Conservation (phyloP, 37 sponge, comb jelly and placozoan genomes). For the Axinella damicornis region DNA sequence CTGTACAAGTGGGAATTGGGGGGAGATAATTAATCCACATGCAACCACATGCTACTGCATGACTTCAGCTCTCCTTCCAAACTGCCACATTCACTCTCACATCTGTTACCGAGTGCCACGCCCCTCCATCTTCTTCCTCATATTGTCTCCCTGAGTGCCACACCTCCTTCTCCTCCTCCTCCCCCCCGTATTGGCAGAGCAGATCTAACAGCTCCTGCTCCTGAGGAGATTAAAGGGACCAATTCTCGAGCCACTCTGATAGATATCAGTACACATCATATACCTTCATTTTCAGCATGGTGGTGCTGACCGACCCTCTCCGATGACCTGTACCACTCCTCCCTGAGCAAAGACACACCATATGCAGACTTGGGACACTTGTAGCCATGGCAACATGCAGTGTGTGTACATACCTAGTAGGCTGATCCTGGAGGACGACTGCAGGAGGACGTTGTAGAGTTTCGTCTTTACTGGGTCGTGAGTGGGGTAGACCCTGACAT, state of each 20-base stretch:
- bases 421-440: conserved; percentile 6
- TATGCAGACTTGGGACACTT: too few relatives aligned
- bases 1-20: too few relatives aligned
- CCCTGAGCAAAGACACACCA: too few relatives aligned
- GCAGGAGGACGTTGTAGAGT: conserved; percentile 39
- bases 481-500: conserved; percentile 68
- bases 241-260: too few relatives aligned
- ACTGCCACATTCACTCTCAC: too few relatives aligned
- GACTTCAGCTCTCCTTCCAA: too few relatives aligned
- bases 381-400: too few relatives aligned
- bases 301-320: conserved; percentile 7
- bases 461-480: conserved; percentile 43
- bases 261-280: too few relatives aligned
- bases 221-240: conserved; percentile 5
- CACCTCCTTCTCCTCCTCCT: conserved; percentile 28
- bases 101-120: too few relatives aligned
- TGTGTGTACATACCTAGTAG: conserved; percentile 9
- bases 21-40: too few relatives aligned
- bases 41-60: too few relatives aligned
- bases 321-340: neutral
- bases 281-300: conserved; percentile 16
- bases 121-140: too few relatives aligned
- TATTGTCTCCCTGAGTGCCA: neutral
- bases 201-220: conserved; percentile 83
- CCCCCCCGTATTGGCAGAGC: conserved; percentile 80